Percentiles rank a stretch among this genome's conserved stretches.
phyloP scores from a whole-genome alignment of 2,113 vertebrate genomes.

The Hippoglossus stenolepis region DNA sequence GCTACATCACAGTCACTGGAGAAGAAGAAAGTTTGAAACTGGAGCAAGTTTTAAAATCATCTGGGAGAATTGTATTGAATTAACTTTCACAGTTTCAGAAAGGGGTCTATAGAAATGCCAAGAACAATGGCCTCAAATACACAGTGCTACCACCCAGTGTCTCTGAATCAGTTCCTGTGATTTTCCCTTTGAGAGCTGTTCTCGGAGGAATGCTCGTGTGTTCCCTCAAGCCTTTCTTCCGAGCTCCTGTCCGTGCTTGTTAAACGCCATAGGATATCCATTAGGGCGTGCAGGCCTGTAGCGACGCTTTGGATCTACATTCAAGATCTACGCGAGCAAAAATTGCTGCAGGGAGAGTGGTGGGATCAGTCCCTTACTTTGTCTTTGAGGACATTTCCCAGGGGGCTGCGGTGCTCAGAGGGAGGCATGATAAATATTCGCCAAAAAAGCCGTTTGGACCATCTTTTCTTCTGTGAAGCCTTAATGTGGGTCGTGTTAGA shows the following conservation, averaged over 20 bases:
- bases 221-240: slow-evolving; percentile 15
- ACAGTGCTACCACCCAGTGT: slow-evolving; percentile 19
- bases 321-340: slow-evolving; percentile 11
- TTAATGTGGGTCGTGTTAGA: slow-evolving; percentile 3
- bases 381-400: slow-evolving; percentile 42
- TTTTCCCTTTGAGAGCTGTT: slow-evolving; percentile 24
- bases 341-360: slow-evolving; percentile 5
- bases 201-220: slow-evolving; percentile 26
- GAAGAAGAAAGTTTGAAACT: slow-evolving; percentile 17
- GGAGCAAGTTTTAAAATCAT: not conserved
- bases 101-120: slow-evolving; percentile 10
- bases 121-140: slow-evolving; percentile 39
- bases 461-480: not conserved
- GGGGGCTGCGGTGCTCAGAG: slow-evolving; percentile 10
- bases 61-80: not conserved
- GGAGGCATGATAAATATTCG: slow-evolving; percentile 11
- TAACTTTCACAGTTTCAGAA: not conserved
- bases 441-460: slow-evolving; percentile 16
- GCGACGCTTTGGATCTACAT: slow-evolving; percentile 54
- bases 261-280: slow-evolving; percentile 65
- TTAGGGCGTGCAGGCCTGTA: slow-evolving; percentile 45
- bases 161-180: slow-evolving; percentile 43
- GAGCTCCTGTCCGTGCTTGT: slow-evolving; percentile 49
- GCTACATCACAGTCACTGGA: not conserved
- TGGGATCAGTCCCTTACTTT: slow-evolving; percentile 22